Evolutionary conservation across 2,797 vertebrate genomes (phyloP), one percentile per base, ranked within the genome.

Genomic region (Trematomus bernacchii): DNA sequence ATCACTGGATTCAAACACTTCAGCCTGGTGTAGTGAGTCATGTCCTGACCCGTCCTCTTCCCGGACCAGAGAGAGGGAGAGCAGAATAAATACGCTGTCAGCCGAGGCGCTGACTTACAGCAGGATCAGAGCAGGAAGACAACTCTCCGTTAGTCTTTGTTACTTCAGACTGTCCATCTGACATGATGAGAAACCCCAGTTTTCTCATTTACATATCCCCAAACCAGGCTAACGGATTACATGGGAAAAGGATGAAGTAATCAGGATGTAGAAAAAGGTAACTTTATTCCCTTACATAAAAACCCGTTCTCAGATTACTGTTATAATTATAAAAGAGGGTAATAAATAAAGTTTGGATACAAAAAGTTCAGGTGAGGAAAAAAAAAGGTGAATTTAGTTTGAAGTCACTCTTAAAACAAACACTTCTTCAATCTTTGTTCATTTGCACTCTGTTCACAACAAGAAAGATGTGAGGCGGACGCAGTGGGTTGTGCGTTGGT

Each of bases 1-100:
- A 85, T 89, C 89, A 87, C 59, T 1, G 1, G 64, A 79, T 77
- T 91, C 81, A 90, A 88, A 90, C 84, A 85, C 79, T 82, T 89
- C 79, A 80, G 67, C 75, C 77, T 76, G 21, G 27, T 68, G 69
- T 14, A 51, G 73, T 69, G 71, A 77, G 62, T 60, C n/a, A 48
- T 71, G 73, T 84, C 85, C 82, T 77, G 69, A 77, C 71, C 80
- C 74, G 46, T 88, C 76, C 61, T 37, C 52, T 73, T 86, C 69
- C 55, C 15, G 30, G 57, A 61, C 71, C 10, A 43, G 15, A 69
- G 52, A 81, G 85, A 87, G 46, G 57, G 65, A 77, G 65, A 77
- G 58, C 84, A 86, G 88, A 87, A 85, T 86, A 91, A 91, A 93
- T 87, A 89, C 78, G 80, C 73, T 83, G 79, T 85, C 46, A 15